A percentile compares a stretch with the other conserved stretches of the same genome.
These are phyloP conservation scores for Bactericera cockerelli DNA, from an alignment of 1,140 invertebrate genomes.

Conservation along the genomic window DNA sequence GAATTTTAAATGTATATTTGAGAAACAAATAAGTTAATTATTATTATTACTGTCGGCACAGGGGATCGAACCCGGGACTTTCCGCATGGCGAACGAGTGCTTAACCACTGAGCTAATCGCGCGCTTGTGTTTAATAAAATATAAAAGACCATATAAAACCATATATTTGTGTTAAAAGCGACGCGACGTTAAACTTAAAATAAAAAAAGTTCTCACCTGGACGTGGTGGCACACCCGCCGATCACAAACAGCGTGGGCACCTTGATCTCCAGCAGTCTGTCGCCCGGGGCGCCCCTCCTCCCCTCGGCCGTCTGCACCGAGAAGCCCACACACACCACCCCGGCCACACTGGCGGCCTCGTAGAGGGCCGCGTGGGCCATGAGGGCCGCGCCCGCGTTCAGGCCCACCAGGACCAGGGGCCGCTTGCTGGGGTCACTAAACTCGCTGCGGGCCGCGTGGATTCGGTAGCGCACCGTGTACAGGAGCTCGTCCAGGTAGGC, in stretches of 20 bases:
- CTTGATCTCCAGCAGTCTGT: slow-evolving; percentile 53
- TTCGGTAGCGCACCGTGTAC: slow-evolving; percentile 45
- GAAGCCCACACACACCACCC: slow-evolving; percentile 65
- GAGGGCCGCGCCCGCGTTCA: slow-evolving; percentile 54
- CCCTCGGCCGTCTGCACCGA: slow-evolving; percentile 59
- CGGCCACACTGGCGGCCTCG: slow-evolving; percentile 45
- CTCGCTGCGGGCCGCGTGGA: slow-evolving; percentile 49
- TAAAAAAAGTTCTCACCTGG: no score
- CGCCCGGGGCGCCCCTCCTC: slow-evolving; percentile 58
- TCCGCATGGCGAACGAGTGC: no score
- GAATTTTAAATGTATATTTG: no score
- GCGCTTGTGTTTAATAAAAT: no score
- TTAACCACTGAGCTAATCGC: no score
- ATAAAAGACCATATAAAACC: no score
- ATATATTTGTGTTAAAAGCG: no score
- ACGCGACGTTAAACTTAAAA: no score
- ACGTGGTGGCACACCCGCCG: slow-evolving; percentile 50
- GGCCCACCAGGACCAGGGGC: slow-evolving; percentile 60
- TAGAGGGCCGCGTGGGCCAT: slow-evolving; percentile 49
- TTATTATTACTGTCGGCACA: no score
- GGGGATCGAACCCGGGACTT: no score
- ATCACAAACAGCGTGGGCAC: slow-evolving; percentile 65
- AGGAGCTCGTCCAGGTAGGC: slow-evolving; percentile 52
- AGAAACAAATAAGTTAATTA: no score
- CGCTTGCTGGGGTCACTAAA: slow-evolving; percentile 38